Percentiles rank a stretch among this genome's conserved stretches.
These are phyloP conservation scores for Phyllostomus discolor DNA, from an alignment of 2,113 vertebrate species.

Conservation along the genomic window DNA sequence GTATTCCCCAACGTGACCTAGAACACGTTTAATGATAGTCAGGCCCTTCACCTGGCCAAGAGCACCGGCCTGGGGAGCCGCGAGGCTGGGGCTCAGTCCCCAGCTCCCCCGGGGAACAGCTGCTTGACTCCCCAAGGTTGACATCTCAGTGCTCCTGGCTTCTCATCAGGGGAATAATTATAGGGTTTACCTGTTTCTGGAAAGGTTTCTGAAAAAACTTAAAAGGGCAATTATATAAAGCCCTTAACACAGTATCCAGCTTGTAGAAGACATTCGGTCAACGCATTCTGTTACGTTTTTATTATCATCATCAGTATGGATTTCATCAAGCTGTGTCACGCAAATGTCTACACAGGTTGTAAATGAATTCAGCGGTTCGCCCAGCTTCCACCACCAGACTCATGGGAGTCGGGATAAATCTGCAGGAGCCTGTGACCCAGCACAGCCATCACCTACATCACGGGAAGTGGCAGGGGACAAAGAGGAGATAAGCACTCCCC, in stretches of 20 bases:
- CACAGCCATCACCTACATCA: no score
- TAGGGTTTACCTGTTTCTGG: background rate
- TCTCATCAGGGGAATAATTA: background rate
- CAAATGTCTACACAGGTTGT: background rate
- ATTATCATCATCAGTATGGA: background rate
- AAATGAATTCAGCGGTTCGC: background rate
- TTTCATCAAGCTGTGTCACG: background rate
- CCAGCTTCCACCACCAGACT: background rate
- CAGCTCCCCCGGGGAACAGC: background rate
- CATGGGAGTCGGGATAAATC: background rate
- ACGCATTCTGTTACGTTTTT: background rate
- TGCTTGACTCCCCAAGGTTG: background rate
- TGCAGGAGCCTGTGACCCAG: no score
- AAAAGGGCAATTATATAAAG: background rate
- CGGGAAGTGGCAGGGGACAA: background rate
- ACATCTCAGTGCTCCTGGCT: background rate
- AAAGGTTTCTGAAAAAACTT: background rate
- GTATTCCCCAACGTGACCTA: background rate
- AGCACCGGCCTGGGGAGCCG: fast-evolving
- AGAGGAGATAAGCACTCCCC: background rate
- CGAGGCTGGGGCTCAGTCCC: background rate
- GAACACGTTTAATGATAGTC: background rate
- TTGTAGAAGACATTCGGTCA: background rate
- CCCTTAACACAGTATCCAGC: background rate
- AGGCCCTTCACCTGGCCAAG: background rate